A percentile compares a stretch with the other conserved stretches of the same genome.
Conservation (phyloP, 2,888 invertebrate species). For the Cepaea hortensis region DNA sequence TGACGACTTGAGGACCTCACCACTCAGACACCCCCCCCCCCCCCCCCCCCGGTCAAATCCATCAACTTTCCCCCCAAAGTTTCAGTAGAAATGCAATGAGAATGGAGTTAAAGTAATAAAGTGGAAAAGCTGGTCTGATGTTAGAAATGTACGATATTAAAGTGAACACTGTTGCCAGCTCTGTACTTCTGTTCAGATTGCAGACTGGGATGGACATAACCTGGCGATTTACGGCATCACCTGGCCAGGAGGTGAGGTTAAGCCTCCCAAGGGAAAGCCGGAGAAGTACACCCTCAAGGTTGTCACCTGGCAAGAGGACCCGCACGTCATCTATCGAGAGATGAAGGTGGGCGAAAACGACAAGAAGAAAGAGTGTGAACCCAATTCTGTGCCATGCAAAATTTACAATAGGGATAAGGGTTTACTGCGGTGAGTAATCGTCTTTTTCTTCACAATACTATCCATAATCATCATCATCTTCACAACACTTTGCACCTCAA, state of each 20-base stretch:
- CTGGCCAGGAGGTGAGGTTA: constrained; percentile 97
- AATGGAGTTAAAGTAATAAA: too few species aligned
- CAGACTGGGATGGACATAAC: constrained; percentile 89
- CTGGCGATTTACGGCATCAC: constrained; percentile 97
- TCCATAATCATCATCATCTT: too few species aligned
- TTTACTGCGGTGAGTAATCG: background rate
- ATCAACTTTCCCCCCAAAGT: too few species aligned
- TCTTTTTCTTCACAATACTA: too few species aligned
- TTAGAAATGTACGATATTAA: too few species aligned
- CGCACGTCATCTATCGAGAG: constrained; percentile 95
- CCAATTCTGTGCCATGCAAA: constrained; percentile 61
- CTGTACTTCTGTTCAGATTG: constrained; percentile 82
- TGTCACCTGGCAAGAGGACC: constrained; percentile 95
- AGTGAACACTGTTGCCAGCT: too few species aligned
- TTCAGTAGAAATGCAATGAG: too few species aligned
- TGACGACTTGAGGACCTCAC: too few species aligned
- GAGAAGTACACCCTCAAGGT: constrained; percentile 95
- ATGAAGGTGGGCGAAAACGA: constrained; percentile 78
- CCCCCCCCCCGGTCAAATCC: too few species aligned
- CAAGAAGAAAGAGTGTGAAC: constrained; percentile 28
- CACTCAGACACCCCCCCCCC: too few species aligned
- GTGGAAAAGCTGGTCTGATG: too few species aligned
- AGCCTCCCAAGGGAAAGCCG: constrained; percentile 97
- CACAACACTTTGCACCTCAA: too few species aligned
- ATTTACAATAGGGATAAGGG: constrained; percentile 51